Evolutionary conservation across 1,140 invertebrate species (phyloP).

Genomic region (Gonatopus flavifemur): DNA sequence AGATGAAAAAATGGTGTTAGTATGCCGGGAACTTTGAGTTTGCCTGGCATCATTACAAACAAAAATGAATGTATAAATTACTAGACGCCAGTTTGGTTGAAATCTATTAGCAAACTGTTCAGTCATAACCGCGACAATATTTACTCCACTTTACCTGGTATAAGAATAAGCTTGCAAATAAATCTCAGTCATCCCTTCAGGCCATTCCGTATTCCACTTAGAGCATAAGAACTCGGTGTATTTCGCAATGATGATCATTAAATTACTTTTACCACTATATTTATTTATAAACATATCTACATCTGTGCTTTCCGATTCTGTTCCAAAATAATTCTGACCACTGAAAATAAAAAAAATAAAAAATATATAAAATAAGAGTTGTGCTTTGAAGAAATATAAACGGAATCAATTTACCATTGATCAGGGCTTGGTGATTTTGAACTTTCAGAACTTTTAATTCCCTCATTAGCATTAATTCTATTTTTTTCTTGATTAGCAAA

Average conservation of each 20-base stretch:
- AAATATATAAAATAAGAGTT: background rate
- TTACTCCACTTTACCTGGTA: no score
- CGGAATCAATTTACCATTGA: constrained; percentile 16
- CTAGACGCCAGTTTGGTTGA: no score
- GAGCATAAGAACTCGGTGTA: constrained; percentile 61
- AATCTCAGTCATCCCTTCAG: constrained; percentile 60
- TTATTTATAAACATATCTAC: constrained; percentile 66
- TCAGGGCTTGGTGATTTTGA: constrained; percentile 47
- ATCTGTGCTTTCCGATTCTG: constrained; percentile 65
- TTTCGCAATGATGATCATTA: constrained; percentile 66
- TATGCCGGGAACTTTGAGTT: no score
- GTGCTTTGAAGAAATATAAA: constrained; percentile 6
- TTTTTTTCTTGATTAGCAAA: constrained; percentile 62
- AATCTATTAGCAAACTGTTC: no score
- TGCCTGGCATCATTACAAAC: no score
- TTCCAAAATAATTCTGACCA: constrained; percentile 64
- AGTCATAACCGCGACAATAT: no score
- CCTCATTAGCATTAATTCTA: constrained; percentile 31
- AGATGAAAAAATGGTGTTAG: no score
- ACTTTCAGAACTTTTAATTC: constrained; percentile 43
- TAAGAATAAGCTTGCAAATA: constrained; percentile 66
- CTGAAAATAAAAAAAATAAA: constrained; percentile 7
- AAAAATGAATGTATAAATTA: no score
- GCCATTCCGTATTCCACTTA: constrained; percentile 68
- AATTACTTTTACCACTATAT: constrained; percentile 58